These are phyloP conservation scores for Litocranius walleri DNA, from an alignment of 2,113 vertebrate genomes.

Conservation along the genomic window DNA sequence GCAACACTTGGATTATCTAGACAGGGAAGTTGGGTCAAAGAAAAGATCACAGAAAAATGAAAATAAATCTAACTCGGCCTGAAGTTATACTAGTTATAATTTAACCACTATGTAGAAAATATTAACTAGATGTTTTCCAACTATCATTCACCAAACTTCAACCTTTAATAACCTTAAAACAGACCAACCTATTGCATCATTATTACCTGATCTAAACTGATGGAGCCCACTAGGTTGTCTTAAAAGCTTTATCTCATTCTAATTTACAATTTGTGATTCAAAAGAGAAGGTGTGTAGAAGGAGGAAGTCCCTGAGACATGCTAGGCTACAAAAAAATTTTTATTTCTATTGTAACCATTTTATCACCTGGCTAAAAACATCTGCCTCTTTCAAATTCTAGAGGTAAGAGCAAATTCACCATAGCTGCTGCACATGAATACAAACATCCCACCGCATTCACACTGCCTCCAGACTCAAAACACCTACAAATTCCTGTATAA, in stretches of 20 bases:
- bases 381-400: background rate
- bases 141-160: background rate
- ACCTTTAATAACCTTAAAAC: background rate
- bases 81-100: background rate
- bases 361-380: background rate
- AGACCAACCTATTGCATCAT: background rate
- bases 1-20: background rate
- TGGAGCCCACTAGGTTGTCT: fast-evolving
- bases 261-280: background rate
- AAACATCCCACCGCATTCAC: background rate
- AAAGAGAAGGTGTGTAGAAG: background rate
- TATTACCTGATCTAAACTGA: background rate
- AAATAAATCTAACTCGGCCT: background rate
- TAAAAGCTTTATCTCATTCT: background rate
- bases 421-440: background rate
- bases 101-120: background rate
- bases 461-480: background rate
- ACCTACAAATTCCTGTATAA: background rate
- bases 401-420: background rate
- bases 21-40: background rate
- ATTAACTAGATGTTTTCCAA: constrained; percentile 16
- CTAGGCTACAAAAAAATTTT: background rate
- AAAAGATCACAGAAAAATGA: background rate
- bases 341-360: background rate
- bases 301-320: background rate